Base-by-base conservation (phyloP, 1,140 invertebrate species). In the Copidosoma floridanum region DNA sequence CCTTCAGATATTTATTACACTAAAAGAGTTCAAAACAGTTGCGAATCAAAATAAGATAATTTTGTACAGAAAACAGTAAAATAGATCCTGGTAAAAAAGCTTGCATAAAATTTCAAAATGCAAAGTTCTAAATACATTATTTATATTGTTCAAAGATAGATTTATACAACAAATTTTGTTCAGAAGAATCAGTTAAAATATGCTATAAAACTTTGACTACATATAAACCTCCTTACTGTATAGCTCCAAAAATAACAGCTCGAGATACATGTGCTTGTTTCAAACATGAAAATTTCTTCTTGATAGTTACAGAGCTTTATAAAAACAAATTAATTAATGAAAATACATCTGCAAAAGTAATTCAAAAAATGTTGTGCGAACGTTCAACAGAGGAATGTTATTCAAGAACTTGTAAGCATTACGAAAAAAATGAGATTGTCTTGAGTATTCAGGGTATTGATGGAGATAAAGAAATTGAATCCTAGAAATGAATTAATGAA, bases 31-130 rank as follows among this genome's bases (percentile, higher is more conserved):
- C 10, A 3, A 32, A 32, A 32, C 29, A 32, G 12, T 8, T 32
- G 29, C 6, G 6, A 32, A 32, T 32, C 29, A 32, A 12, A 12
- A 52, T 52, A 18, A 37, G 18, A 18, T 20, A 52, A 21, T 52
- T 52, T 37, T 37, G 20, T 37, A 6, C 21, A 3, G 48, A 52
- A 35, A 52, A 52, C 21, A n/a, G 8, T 20, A 52, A 21, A 35
- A 52, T 37, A 14, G 48, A 52, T 23, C 48, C 48, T 18, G 18
- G 16, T n/a, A 52, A 52, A 20, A 52, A 38, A 52, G 23, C 7
- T 24, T 46, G 7, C 16, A 24, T 20, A 6, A 46, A 21, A 23
- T 7, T 46, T 6, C 7, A 27, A 2, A 18, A 48, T 12, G 11
- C 6, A 48, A 48, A 48, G 16, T 27, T 5, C 12, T 26, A 48